Percentiles rank a stretch among this genome's conserved stretches.
Evolutionary conservation across 1,140 invertebrate genomes (phyloP).

Genomic region (Monochamus saltuarius): DNA sequence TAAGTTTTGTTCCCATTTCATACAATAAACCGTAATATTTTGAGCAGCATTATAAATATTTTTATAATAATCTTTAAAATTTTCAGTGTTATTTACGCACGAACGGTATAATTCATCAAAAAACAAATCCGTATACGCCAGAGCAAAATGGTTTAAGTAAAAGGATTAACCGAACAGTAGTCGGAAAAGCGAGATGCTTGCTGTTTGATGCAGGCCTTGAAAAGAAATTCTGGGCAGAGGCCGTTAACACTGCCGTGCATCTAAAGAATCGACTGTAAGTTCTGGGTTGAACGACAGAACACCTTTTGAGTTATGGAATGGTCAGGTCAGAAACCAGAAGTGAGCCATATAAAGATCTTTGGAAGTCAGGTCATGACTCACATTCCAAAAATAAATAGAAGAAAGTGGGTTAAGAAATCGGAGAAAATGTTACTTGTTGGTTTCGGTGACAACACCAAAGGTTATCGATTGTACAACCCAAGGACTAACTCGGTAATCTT

Average conservation of each 20-base stretch:
- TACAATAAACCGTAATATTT: no score
- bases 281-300: no score
- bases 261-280: no score
- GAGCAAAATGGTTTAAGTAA: constrained; percentile 46
- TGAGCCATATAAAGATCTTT: not conserved
- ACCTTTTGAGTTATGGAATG: no score
- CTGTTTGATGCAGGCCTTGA: constrained; percentile 29
- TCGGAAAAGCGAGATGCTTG: constrained; percentile 32
- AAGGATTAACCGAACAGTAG: constrained; percentile 36
- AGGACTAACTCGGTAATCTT: constrained; percentile 29
- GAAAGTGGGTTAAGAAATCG: constrained; percentile 23
- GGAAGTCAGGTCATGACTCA: constrained; percentile 7
- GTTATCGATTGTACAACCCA: constrained; percentile 45
- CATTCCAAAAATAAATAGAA: constrained; percentile 5
- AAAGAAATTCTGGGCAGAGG: not conserved
- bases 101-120: constrained; percentile 25
- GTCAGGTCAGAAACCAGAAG: not conserved
- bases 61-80: no score
- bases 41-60: no score
- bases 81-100: no score
- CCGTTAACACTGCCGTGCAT: no score
- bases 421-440: constrained; percentile 42
- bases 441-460: constrained; percentile 43
- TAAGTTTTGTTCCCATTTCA: no score
- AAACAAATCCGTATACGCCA: constrained; percentile 39